phyloP scores from a whole-genome alignment of 1,140 invertebrate species.

The Lepidurus arcticus region DNA sequence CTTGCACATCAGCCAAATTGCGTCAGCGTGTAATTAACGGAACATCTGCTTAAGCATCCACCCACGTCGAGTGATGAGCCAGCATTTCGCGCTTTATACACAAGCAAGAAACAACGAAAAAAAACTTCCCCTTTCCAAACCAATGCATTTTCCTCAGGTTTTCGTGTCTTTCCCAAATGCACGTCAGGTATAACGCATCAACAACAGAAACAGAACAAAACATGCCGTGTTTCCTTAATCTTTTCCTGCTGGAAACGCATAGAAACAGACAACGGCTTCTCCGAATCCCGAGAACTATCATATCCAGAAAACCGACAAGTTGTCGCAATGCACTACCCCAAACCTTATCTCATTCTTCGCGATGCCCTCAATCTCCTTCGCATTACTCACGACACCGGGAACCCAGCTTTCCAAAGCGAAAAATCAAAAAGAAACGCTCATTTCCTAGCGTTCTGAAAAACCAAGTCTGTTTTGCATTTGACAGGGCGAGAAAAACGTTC shows the following conservation, averaged over 20 bases:
- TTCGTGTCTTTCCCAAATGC: background rate
- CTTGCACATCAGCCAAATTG: slow-evolving; percentile 18
- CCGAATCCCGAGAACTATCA: background rate
- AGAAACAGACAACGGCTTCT: background rate
- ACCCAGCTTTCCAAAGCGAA: background rate
- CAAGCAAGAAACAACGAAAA: background rate
- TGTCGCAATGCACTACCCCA: background rate
- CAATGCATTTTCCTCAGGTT: background rate
- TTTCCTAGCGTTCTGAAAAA: background rate
- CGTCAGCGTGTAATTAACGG: slow-evolving; percentile 18
- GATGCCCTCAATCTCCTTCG: slow-evolving; percentile 8
- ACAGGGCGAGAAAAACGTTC: background rate
- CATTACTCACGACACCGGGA: background rate
- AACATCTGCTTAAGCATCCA: slow-evolving; percentile 21
- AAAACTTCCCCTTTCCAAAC: background rate
- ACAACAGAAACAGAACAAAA: background rate
- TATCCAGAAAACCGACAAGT: background rate
- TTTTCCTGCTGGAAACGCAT: background rate
- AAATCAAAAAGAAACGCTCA: background rate
- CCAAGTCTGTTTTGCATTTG: slow-evolving; percentile 10
- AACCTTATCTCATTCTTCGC: background rate
- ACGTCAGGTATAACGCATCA: slow-evolving; percentile 6
- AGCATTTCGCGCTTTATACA: background rate
- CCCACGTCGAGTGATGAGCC: slow-evolving; percentile 13
- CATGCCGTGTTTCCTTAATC: background rate